phyloP scores from a whole-genome alignment of 2,888 invertebrate species.

The Pheosia gnoma region DNA sequence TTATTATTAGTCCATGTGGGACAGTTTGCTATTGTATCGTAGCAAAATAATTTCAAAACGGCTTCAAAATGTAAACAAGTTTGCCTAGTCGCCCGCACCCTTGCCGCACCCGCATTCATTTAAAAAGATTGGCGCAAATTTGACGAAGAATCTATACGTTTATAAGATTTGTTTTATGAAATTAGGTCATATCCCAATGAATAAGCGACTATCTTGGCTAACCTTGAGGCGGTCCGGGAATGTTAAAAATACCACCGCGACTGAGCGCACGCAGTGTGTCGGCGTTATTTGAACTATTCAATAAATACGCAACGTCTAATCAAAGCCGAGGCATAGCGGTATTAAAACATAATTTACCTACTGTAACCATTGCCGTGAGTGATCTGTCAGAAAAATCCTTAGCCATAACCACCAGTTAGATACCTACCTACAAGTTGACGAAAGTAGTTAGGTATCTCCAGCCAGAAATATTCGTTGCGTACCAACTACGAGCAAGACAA shows the following conservation, averaged over 20 bases:
- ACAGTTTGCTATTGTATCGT: no score
- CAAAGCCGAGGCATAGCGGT: neutral
- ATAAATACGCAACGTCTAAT: slow-evolving; percentile 40
- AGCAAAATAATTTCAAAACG: no score
- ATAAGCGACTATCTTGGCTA: slow-evolving; percentile 79
- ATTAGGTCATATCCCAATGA: slow-evolving; percentile 82
- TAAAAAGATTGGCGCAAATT: neutral
- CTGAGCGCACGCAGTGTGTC: slow-evolving; percentile 58
- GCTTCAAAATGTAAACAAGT: no score
- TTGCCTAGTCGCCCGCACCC: no score
- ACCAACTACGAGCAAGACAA: slow-evolving; percentile 30
- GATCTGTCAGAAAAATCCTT: neutral
- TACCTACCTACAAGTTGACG: neutral
- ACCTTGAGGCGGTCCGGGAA: slow-evolving; percentile 83
- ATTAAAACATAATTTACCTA: neutral
- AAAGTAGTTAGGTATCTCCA: slow-evolving; percentile 7
- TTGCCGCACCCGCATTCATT: slow-evolving; percentile 15
- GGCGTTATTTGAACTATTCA: slow-evolving; percentile 57
- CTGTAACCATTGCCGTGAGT: neutral
- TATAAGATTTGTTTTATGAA: slow-evolving; percentile 63
- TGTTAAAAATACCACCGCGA: slow-evolving; percentile 82
- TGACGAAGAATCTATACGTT: slow-evolving; percentile 43
- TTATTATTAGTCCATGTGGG: slow-evolving; percentile 31
- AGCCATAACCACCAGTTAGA: neutral
- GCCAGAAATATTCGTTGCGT: slow-evolving; percentile 12